These are phyloP conservation scores for Crotophaga sulcirostris DNA, from an alignment of 2,113 vertebrate genomes.

Conservation along the genomic window DNA sequence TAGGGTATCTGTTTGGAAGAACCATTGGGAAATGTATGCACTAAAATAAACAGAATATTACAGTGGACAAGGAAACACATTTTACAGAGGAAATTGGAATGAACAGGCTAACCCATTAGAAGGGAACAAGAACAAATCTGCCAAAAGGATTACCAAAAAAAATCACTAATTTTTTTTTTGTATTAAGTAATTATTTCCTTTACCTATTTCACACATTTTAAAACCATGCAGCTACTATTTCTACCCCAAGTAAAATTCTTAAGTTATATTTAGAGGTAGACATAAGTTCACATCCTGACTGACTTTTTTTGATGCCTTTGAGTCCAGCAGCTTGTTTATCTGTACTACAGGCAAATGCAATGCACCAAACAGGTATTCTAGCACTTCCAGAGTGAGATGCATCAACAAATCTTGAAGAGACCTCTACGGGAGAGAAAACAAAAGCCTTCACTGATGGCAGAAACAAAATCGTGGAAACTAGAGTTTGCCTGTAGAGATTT, in stretches of 20 bases:
- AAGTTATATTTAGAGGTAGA: background rate
- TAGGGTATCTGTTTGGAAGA: background rate
- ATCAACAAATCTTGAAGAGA: background rate
- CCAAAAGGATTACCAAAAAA: background rate
- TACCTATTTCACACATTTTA: background rate
- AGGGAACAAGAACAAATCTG: background rate
- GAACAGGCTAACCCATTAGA: background rate
- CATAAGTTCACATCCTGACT: background rate
- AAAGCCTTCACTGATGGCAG: background rate
- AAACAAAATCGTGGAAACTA: background rate
- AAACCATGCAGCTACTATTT: background rate
- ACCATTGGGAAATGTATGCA: background rate
- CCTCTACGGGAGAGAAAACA: background rate
- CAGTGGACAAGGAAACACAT: background rate
- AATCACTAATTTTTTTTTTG: background rate
- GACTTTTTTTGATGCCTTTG: background rate
- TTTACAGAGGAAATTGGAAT: background rate
- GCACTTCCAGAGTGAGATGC: background rate
- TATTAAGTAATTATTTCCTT: background rate
- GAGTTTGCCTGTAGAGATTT: background rate
- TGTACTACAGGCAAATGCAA: background rate
- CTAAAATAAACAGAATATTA: background rate
- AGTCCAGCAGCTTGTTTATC: background rate
- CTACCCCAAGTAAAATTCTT: background rate
- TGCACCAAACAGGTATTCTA: fast-evolving